phyloP scores from a whole-genome alignment of 2,888 invertebrate species.

The Heterodera filipjevi region DNA sequence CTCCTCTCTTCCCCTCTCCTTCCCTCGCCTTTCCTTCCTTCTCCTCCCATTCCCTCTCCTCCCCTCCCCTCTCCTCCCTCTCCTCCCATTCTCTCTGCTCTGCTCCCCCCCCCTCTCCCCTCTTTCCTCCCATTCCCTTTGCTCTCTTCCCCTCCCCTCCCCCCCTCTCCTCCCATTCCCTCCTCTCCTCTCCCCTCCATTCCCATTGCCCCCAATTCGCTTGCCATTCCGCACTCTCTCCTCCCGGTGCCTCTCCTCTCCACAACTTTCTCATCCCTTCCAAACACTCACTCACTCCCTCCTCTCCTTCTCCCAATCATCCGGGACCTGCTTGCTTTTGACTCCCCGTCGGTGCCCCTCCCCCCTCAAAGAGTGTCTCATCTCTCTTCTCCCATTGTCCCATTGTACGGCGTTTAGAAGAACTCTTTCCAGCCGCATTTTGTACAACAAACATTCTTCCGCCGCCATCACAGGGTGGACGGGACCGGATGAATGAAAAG shows the following conservation, averaged over 20 bases:
- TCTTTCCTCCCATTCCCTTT: neutral
- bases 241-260: neutral
- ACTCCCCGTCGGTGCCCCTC: neutral
- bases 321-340: constrained; percentile 7
- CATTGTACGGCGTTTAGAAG: constrained; percentile 7
- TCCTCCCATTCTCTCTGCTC: too few relatives aligned
- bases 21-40: too few relatives aligned
- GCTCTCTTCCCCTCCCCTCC: neutral
- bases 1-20: too few relatives aligned
- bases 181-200: neutral
- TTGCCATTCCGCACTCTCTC: neutral
- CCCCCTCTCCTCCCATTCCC: neutral
- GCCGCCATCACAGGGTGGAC: neutral
- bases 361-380: neutral
- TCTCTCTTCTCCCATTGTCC: constrained; percentile 21
- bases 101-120: too few relatives aligned
- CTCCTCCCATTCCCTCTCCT: too few relatives aligned
- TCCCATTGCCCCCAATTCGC: too few relatives aligned
- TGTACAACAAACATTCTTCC: constrained; percentile 16
- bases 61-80: too few relatives aligned
- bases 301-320: neutral
- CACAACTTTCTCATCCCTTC: neutral
- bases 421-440: constrained; percentile 5
- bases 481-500: neutral
- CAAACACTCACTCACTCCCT: too few relatives aligned